These are phyloP conservation scores for Sisor rabdophorus DNA, from an alignment of 2,113 vertebrate genomes.

Conservation along the genomic window DNA sequence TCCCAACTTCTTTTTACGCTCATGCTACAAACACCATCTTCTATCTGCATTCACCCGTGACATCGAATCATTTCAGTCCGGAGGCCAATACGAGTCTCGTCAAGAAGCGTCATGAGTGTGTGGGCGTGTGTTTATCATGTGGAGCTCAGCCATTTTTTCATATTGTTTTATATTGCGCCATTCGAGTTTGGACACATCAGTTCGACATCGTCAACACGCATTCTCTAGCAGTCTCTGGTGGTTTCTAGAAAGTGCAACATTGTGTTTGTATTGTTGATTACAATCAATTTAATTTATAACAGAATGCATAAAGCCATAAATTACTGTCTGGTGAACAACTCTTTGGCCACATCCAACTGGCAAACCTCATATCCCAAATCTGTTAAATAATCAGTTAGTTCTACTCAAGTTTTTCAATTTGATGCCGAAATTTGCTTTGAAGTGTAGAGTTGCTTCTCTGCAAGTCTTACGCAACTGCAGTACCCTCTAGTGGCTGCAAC, in stretches of 20 bases:
- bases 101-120: constrained; percentile 65
- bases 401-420: background rate
- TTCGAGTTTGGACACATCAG: constrained; percentile 61
- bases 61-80: constrained; percentile 70
- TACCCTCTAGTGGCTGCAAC: constrained; percentile 56
- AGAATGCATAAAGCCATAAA: constrained; percentile 70
- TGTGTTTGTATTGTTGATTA: constrained; percentile 54
- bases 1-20: constrained; percentile 53
- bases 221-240: constrained; percentile 59
- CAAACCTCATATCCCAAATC: constrained; percentile 41
- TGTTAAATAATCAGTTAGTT: background rate
- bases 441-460: background rate
- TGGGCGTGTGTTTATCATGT: constrained; percentile 70
- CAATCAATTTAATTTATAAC: constrained; percentile 47
- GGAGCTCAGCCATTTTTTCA: constrained; percentile 66
- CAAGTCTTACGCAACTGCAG: constrained; percentile 39
- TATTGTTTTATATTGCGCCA: constrained; percentile 60
- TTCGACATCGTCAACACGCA: constrained; percentile 68
- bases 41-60: constrained; percentile 73
- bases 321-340: constrained; percentile 54
- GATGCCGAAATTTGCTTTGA: constrained; percentile 7
- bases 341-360: constrained; percentile 69
- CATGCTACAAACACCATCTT: constrained; percentile 65
- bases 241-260: constrained; percentile 61
- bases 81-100: constrained; percentile 42